Percentiles rank a stretch among this genome's conserved stretches.
Evolutionary conservation across 2,888 invertebrate species (phyloP).

Genomic region (Machimus rusticus): DNA sequence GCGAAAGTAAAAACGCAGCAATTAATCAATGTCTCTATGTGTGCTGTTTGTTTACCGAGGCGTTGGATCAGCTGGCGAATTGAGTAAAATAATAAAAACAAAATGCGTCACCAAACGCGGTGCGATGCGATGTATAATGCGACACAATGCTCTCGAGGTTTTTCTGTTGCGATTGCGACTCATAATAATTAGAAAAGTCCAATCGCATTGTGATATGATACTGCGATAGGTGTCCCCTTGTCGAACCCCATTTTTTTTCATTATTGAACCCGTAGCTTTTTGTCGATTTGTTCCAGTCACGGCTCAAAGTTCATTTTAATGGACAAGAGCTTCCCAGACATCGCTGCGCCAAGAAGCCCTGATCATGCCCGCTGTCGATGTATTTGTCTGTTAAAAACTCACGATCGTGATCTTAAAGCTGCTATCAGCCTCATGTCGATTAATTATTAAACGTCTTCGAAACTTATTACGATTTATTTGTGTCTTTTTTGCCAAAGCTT

Average conservation of each 20-base stretch:
- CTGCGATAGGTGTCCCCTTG: neutral
- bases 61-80: neutral
- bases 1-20: neutral
- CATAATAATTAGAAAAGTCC: neutral
- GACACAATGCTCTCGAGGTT: neutral
- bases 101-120: neutral
- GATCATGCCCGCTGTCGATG: neutral
- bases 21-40: neutral
- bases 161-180: neutral
- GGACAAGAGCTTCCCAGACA: neutral
- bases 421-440: neutral
- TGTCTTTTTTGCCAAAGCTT: neutral
- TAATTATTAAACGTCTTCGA: neutral
- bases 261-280: neutral
- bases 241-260: neutral
- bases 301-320: neutral
- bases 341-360: neutral
- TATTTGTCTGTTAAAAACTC: neutral
- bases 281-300: neutral
- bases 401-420: neutral
- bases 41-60: neutral
- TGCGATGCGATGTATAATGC: neutral
- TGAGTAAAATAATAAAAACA: neutral
- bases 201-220: neutral
- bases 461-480: neutral